Percentiles rank a stretch among this genome's conserved stretches.
Evolutionary conservation across 2,797 vertebrate species (phyloP).

Genomic region (Anabacerthia variegaticeps): DNA sequence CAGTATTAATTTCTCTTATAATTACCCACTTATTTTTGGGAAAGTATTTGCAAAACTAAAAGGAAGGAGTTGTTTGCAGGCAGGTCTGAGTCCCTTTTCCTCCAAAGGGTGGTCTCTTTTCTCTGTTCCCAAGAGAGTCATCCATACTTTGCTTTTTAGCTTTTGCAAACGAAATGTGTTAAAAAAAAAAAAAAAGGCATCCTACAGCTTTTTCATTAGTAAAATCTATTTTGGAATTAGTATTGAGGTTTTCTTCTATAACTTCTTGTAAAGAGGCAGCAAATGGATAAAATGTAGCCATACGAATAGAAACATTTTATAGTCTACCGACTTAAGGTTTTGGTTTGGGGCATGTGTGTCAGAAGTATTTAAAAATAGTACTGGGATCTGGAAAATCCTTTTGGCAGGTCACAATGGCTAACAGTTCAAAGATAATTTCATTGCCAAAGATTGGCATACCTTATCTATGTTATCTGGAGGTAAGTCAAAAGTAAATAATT

Average conservation of each 20-base stretch:
- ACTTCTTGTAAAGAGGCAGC: neutral
- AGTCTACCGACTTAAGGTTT: neutral
- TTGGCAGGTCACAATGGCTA: constrained; percentile 3
- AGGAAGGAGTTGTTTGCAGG: neutral
- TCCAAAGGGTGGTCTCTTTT: neutral
- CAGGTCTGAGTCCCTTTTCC: neutral
- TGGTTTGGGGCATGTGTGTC: neutral
- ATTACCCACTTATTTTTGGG: neutral
- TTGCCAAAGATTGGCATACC: neutral
- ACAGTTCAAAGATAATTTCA: neutral
- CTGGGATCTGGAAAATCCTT: neutral
- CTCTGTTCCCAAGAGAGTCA: neutral
- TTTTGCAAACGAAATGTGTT: neutral
- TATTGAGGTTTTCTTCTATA: neutral
- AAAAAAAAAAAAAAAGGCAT: neutral
- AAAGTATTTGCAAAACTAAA: neutral
- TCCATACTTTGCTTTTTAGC: neutral
- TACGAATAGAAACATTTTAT: neutral
- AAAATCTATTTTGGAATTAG: neutral
- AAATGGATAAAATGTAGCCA: neutral
- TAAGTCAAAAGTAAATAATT: constrained; percentile 4
- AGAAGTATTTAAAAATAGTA: neutral
- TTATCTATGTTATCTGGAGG: neutral
- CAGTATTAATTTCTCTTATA: neutral
- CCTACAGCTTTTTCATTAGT: neutral